These are phyloP conservation scores for Homalodisca vitripennis DNA, from an alignment of 1,140 invertebrate genomes.

Conservation along the genomic window DNA sequence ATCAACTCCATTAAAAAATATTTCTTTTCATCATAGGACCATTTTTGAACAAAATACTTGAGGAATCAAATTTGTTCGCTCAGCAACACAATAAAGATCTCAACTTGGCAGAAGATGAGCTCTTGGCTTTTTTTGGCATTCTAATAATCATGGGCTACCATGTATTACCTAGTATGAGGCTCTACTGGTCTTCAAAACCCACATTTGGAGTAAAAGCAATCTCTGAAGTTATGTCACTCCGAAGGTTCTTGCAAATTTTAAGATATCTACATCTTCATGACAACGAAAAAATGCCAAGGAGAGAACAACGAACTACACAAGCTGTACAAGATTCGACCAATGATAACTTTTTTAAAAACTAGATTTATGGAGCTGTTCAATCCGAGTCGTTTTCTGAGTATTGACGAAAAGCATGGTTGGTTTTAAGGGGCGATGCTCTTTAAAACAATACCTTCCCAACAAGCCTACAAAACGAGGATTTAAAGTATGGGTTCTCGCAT, in stretches of 20 bases:
- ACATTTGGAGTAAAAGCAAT: not conserved
- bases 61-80: conserved; percentile 2
- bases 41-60: no score
- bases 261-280: conserved; percentile 21
- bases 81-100: not conserved
- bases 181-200: not conserved
- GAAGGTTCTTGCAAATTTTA: not conserved
- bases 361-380: conserved; percentile 17
- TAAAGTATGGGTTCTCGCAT: conserved; percentile 41
- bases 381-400: conserved; percentile 10
- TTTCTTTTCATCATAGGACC: no score
- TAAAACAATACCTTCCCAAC: conserved; percentile 38
- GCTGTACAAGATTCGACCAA: conserved; percentile 37
- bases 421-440: conserved; percentile 41
- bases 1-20: not conserved
- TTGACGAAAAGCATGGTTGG: conserved; percentile 44
- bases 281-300: conserved; percentile 23
- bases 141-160: not conserved
- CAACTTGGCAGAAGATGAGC: not conserved
- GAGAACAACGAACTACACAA: conserved; percentile 30
- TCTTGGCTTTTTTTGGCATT: not conserved
- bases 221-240: not conserved
- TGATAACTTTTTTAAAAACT: conserved; percentile 22
- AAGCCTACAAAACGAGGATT: conserved; percentile 44
- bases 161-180: not conserved